Evolutionary conservation across 2,113 vertebrate species (phyloP).

Genomic region (Gulo gulo): DNA sequence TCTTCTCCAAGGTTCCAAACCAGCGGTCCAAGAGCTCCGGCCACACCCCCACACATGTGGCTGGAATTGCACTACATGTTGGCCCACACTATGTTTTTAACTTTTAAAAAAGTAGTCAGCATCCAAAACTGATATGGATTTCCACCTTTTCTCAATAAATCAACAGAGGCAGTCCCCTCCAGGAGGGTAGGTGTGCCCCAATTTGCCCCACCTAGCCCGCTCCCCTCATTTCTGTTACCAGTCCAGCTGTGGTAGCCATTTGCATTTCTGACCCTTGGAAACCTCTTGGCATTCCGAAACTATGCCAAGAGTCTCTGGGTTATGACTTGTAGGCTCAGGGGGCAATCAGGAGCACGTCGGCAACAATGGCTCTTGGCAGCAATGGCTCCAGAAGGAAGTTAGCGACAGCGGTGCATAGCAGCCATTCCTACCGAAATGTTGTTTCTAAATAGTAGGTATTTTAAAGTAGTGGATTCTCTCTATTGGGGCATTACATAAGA

Average conservation of each 20-base stretch:
- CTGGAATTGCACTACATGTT: not conserved
- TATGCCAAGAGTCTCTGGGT: not conserved
- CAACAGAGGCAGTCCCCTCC: not conserved
- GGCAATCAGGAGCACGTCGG: not conserved
- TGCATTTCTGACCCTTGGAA: not conserved
- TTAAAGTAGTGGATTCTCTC: not conserved
- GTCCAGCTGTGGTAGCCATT: not conserved
- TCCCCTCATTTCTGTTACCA: not conserved
- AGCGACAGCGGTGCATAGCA: not conserved
- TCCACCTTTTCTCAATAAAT: not conserved
- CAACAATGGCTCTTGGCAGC: not conserved
- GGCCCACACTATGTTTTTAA: not conserved
- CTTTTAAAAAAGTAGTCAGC: constrained; percentile 32
- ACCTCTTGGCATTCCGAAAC: not conserved
- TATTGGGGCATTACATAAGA: not conserved
- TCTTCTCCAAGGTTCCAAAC: not conserved
- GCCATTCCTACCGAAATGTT: not conserved
- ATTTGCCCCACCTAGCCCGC: not conserved
- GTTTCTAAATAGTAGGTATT: not conserved
- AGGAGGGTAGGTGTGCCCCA: not conserved
- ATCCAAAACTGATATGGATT: not conserved
- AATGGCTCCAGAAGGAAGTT: not conserved
- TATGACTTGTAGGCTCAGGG: not conserved
- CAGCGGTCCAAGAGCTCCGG: not conserved
- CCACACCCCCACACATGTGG: not conserved